Percentiles rank a stretch among this genome's conserved stretches.
These are phyloP conservation scores for Himalopsyche anomala DNA, from an alignment of 2,888 invertebrate species.

Conservation along the genomic window DNA sequence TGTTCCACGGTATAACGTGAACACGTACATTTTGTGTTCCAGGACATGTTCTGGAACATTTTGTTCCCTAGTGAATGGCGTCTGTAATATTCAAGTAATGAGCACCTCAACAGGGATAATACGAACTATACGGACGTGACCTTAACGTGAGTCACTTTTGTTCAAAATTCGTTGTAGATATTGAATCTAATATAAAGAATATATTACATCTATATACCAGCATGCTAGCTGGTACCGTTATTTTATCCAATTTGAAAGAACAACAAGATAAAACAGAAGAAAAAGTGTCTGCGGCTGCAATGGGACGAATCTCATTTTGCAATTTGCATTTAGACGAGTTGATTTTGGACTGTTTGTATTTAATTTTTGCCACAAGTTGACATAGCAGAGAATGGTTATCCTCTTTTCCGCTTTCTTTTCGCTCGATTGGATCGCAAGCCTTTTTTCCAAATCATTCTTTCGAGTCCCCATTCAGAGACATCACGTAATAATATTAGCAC, in stretches of 20 bases:
- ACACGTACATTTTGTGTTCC: no score
- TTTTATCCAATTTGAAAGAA: slow-evolving; percentile 34
- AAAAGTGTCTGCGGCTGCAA: neutral
- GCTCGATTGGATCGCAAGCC: neutral
- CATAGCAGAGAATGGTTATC: slow-evolving; percentile 16
- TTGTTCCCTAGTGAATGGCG: no score
- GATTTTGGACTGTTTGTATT: slow-evolving; percentile 44
- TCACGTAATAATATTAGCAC: neutral
- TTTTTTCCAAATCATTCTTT: neutral
- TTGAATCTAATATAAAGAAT: no score
- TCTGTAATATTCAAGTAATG: no score
- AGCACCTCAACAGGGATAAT: no score
- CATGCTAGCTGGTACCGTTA: neutral
- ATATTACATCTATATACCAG: neutral
- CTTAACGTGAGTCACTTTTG: no score
- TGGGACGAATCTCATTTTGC: slow-evolving; percentile 10
- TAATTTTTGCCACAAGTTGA: slow-evolving; percentile 34
- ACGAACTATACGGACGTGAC: no score
- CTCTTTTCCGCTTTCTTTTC: neutral
- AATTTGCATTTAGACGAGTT: slow-evolving; percentile 46
- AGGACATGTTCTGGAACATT: no score
- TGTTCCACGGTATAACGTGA: no score
- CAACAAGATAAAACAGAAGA: neutral
- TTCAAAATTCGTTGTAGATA: no score
- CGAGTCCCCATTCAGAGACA: neutral